phyloP scores from a whole-genome alignment of 2,888 invertebrate genomes.

The Podabrus alpinus region DNA sequence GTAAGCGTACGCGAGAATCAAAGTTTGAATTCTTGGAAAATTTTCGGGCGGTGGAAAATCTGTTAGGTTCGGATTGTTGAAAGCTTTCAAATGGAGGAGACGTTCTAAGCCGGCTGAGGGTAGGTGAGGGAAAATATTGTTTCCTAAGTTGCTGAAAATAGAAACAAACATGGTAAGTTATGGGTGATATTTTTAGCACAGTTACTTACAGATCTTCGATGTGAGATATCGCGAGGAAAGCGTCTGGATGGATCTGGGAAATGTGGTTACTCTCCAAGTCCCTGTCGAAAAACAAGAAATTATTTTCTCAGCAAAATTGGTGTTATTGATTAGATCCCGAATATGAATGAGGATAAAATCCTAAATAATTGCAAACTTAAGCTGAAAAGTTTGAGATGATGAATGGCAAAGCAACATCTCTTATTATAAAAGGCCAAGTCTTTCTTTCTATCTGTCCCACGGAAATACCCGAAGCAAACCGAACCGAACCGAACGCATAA shows the following conservation, averaged over 20 bases:
- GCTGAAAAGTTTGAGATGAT: not conserved
- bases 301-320: not conserved
- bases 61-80: conserved; percentile 85
- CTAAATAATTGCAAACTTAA: not conserved
- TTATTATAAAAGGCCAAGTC: no score
- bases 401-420: not conserved
- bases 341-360: not conserved
- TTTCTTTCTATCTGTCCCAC: no score
- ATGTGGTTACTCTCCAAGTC: conserved; percentile 88
- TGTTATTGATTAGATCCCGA: not conserved
- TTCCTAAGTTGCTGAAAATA: conserved; percentile 79
- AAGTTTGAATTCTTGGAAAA: conserved; percentile 83
- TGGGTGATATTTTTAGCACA: not conserved
- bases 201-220: conserved; percentile 85
- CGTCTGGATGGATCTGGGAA: conserved; percentile 80
- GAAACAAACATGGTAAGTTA: not conserved
- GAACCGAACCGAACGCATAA: no score
- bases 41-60: conserved; percentile 86
- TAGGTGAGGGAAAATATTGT: conserved; percentile 82
- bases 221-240: conserved; percentile 77
- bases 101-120: conserved; percentile 82
- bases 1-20: conserved; percentile 91
- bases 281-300: conserved; percentile 61
- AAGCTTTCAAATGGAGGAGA: conserved; percentile 84
- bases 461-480: no score